Evolutionary conservation across 2,888 invertebrate genomes (phyloP), one percentile per base, ranked within the genome.

Genomic region (Oscheius onirici): DNA sequence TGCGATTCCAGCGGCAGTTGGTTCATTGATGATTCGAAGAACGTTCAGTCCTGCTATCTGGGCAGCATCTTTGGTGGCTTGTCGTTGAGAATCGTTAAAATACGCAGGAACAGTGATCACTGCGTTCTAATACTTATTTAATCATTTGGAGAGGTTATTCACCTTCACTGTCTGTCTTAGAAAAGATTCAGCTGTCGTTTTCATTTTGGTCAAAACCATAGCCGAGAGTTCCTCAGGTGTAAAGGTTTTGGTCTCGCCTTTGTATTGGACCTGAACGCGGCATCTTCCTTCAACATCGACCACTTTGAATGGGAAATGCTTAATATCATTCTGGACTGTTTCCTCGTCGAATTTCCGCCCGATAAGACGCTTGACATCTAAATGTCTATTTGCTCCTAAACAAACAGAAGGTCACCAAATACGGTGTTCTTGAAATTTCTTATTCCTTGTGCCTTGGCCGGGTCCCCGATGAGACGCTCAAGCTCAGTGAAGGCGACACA

Each of bases 101-200:
- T 93, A 93, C 3, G 93, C 93, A 10, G 95, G 92, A 79, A 94
- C 94, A 72, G 94, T 94, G 85, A 95, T 92, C n/a, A 94, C 94
- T 78, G 94, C 94, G 88, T 94, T 77, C 26, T 69, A 55, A 11
- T 92, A 10, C 11, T 51, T 51, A 11, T 6, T 17, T 20, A 6
- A 3, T 22, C 5, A 46, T 8, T 46, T 46, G 20, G 46, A n/a
- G 20, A 24, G 24, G 8, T 17, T 51, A 8, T 24, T 24, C 17
- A 51, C 51, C 34, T 3, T 34, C 34, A 34, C 34, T 34, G 3
- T 8, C 8, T 34, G 34, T 34, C 34, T 34, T 3, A 34, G 34
- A 34, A 34, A 34, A 34, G 3, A 3, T 34, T 34, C 34, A 3
- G 34, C 34, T 3, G 3, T 34, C 8, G 3, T 34, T 34, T 34